Evolutionary conservation across 2,797 vertebrate genomes (phyloP).

Genomic region (Scolopax bukidnonensis): DNA sequence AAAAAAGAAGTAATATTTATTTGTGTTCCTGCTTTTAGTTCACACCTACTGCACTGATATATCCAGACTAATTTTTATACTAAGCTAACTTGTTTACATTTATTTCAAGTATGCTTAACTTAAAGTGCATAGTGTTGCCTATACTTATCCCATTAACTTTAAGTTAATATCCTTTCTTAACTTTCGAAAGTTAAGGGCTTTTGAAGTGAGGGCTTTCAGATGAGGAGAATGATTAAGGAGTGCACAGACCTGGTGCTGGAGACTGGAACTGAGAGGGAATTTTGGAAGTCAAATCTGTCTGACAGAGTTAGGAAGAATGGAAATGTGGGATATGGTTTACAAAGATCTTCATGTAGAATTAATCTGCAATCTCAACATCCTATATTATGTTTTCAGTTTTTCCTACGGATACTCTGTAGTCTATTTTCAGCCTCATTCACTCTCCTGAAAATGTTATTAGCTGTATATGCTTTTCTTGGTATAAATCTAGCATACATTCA

Average conservation of each 20-base stretch:
- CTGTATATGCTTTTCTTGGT: neutral
- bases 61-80: neutral
- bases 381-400: neutral
- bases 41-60: neutral
- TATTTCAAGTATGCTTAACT: neutral
- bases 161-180: neutral
- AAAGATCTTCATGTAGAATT: neutral
- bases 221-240: neutral
- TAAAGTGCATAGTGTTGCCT: neutral
- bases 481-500: neutral
- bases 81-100: neutral
- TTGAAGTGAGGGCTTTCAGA: neutral
- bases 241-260: neutral
- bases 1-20: accelerated
- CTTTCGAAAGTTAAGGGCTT: too few relatives aligned
- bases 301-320: neutral
- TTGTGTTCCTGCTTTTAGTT: neutral
- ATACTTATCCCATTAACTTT: neutral
- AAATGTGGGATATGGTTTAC: neutral
- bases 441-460: neutral
- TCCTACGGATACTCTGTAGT: neutral
- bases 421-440: neutral
- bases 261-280: neutral
- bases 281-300: neutral
- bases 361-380: neutral